phyloP scores from a whole-genome alignment of 2,888 invertebrate genomes.

The Pheosia tremula region DNA sequence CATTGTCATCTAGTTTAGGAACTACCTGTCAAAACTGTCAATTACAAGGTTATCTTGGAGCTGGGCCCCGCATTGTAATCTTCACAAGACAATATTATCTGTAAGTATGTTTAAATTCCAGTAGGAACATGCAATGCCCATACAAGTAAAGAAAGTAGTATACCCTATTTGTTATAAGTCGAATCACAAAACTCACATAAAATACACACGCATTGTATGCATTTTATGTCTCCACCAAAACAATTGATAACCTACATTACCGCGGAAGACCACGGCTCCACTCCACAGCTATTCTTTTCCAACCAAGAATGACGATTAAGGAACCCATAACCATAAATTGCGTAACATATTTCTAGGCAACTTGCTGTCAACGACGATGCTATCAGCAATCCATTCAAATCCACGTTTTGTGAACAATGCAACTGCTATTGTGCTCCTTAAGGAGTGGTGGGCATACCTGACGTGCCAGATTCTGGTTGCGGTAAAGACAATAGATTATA shows the following conservation, averaged over 20 bases:
- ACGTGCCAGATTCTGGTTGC: constrained; percentile 57
- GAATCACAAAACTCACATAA: too few species aligned
- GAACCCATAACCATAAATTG: constrained; percentile 36
- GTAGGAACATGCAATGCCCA: too few species aligned
- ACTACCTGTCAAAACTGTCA: too few species aligned
- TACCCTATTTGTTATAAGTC: too few species aligned
- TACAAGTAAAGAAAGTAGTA: too few species aligned
- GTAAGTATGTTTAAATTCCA: too few species aligned
- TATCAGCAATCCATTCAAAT: constrained; percentile 66
- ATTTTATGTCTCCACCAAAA: background rate
- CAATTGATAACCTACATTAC: background rate
- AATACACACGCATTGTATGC: background rate
- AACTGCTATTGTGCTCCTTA: constrained; percentile 64
- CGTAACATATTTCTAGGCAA: constrained; percentile 29
- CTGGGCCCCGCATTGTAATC: too few species aligned
- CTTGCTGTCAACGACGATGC: constrained; percentile 59
- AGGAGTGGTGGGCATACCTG: constrained; percentile 56
- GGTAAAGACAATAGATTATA: constrained; percentile 55
- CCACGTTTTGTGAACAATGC: constrained; percentile 62
- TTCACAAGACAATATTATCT: too few species aligned
- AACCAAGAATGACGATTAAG: constrained; percentile 6
- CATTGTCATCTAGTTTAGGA: too few species aligned
- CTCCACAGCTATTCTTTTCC: background rate
- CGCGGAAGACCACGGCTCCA: background rate
- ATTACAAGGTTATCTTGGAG: too few species aligned